Evolutionary conservation across 2,113 vertebrate species (phyloP).

Genomic region (Baryphthengus martii): DNA sequence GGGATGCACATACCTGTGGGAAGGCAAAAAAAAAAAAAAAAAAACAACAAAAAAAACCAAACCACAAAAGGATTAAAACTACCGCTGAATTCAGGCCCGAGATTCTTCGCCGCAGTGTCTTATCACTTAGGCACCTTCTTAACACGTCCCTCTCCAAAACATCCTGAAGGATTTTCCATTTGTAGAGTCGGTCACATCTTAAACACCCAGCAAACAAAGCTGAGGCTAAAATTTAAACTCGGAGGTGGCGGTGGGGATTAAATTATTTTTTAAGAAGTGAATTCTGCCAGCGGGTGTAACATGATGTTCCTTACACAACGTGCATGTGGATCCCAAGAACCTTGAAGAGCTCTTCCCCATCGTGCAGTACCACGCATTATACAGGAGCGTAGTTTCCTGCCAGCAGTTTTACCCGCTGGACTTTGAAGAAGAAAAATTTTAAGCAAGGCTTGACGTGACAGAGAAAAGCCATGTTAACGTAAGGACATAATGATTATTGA

Average conservation of each 20-base stretch:
- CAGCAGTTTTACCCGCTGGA: not conserved
- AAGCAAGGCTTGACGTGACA: not conserved
- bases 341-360: not conserved
- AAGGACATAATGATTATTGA: not conserved
- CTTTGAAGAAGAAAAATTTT: not conserved
- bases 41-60: no score
- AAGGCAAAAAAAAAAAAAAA: not conserved
- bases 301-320: not conserved
- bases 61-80: not conserved
- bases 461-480: not conserved
- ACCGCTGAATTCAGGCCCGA: fast-evolving
- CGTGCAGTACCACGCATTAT: not conserved
- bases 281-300: not conserved
- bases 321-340: not conserved
- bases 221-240: not conserved
- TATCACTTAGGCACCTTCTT: not conserved
- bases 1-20: conserved; percentile 85
- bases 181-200: fast-evolving
- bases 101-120: fast-evolving
- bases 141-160: not conserved
- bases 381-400: not conserved
- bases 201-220: not conserved
- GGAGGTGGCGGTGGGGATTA: not conserved
- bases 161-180: not conserved
- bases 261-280: not conserved